A percentile compares a stretch with the other conserved stretches of the same genome.
phyloP scores from a whole-genome alignment of 1,140 invertebrate species.

The Micrasema minimum region DNA sequence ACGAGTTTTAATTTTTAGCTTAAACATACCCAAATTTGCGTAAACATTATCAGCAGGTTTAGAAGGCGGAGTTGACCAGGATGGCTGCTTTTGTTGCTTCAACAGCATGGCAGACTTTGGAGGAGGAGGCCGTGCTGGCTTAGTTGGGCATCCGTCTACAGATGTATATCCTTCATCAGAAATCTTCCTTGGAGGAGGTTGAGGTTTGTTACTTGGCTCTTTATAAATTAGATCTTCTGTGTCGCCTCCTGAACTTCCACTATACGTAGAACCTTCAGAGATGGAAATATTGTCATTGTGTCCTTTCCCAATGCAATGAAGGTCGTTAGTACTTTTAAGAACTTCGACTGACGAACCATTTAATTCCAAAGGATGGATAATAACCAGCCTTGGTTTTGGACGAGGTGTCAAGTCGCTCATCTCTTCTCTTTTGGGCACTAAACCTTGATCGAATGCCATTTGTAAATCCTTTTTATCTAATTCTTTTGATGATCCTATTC shows the following conservation, averaged over 20 bases:
- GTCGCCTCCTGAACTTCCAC: constrained; percentile 64
- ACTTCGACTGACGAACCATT: constrained; percentile 84
- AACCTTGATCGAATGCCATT: constrained; percentile 59
- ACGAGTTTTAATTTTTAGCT: not conserved
- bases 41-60: constrained; percentile 76
- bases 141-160: constrained; percentile 64
- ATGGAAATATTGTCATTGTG: constrained; percentile 58
- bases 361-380: constrained; percentile 88
- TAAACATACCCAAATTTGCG: constrained; percentile 77
- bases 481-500: constrained; percentile 79
- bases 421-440: constrained; percentile 68
- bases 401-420: constrained; percentile 68
- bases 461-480: constrained; percentile 68
- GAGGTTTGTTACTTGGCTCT: constrained; percentile 64
- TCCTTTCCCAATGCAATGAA: constrained; percentile 61
- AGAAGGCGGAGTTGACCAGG: constrained; percentile 60
- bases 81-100: constrained; percentile 71
- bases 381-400: constrained; percentile 79
- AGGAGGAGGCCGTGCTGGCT: constrained; percentile 76
- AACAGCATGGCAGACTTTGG: constrained; percentile 74
- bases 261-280: constrained; percentile 63
- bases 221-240: constrained; percentile 56
- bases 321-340: constrained; percentile 71
- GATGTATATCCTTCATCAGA: constrained; percentile 64
- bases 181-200: constrained; percentile 62